A percentile compares a stretch with the other conserved stretches of the same genome.
Evolutionary conservation across 2,888 invertebrate genomes (phyloP).

Genomic region (Monopis laevigella): DNA sequence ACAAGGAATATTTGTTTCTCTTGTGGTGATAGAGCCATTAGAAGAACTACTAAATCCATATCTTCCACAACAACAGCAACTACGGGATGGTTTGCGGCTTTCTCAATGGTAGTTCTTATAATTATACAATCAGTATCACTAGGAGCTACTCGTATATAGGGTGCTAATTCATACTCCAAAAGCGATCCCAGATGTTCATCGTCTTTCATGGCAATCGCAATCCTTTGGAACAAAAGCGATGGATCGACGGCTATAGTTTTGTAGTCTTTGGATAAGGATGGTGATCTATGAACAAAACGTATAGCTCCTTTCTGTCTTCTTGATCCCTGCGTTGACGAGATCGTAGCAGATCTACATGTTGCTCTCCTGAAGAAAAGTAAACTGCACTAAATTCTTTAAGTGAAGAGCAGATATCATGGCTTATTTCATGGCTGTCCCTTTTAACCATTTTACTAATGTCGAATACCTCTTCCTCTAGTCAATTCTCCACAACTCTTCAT

Average conservation of each 20-base stretch:
- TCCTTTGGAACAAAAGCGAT: conserved; percentile 2
- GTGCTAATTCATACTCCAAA: neutral
- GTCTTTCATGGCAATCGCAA: neutral
- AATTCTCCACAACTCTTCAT: conserved; percentile 10
- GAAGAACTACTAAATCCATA: too few relatives aligned
- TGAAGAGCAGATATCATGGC: conserved; percentile 15
- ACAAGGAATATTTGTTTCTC: too few relatives aligned
- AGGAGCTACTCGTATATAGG: too few relatives aligned
- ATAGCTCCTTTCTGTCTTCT: conserved; percentile 19
- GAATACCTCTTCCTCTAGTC: conserved; percentile 17
- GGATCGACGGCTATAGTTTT: conserved; percentile 3
- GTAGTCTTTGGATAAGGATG: neutral
- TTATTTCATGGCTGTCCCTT: conserved; percentile 14
- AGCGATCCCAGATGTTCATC: neutral
- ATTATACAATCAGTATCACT: too few relatives aligned
- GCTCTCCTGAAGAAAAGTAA: conserved; percentile 15
- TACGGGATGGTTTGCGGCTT: too few relatives aligned
- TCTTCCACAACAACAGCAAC: too few relatives aligned
- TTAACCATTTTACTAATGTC: conserved; percentile 17
- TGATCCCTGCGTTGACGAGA: conserved; percentile 20
- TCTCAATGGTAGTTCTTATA: too few relatives aligned
- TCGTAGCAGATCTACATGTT: conserved; percentile 19
- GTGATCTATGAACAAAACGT: conserved; percentile 14
- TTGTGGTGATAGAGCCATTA: too few relatives aligned
- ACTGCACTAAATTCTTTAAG: conserved; percentile 16